These are phyloP conservation scores for Typhlichthys subterraneus DNA, from an alignment of 2,797 vertebrate species.

Conservation along the genomic window DNA sequence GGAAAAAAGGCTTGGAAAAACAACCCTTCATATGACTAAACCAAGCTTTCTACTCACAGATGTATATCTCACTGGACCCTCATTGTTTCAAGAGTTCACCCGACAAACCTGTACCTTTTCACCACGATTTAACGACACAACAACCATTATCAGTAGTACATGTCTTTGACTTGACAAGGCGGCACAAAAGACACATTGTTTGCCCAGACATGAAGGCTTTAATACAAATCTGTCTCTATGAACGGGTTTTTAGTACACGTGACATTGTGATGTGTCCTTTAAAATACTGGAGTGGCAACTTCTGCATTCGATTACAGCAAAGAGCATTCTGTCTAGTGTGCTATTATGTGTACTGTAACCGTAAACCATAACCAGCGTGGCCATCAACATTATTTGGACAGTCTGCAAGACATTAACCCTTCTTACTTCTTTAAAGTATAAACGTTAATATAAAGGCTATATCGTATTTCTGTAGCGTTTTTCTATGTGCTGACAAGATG, in stretches of 20 bases:
- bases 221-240: conserved; percentile 20
- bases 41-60: conserved; percentile 20
- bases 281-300: conserved; percentile 1
- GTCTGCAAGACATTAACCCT: too few relatives aligned
- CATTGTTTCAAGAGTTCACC: too few relatives aligned
- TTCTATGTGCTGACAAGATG: too few relatives aligned
- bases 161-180: conserved; percentile 23
- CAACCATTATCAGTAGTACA: conserved; percentile 38
- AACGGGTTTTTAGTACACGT: conserved; percentile 51
- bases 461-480: too few relatives aligned
- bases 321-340: too few relatives aligned
- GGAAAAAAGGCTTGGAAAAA: background rate
- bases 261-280: conserved; percentile 22
- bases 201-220: conserved; percentile 48
- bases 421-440: too few relatives aligned
- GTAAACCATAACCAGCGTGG: too few relatives aligned
- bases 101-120: too few relatives aligned
- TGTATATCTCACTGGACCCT: too few relatives aligned
- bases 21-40: conserved; percentile 9
- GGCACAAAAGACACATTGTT: conserved; percentile 49
- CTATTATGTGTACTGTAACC: too few relatives aligned
- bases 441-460: too few relatives aligned
- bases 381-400: too few relatives aligned
- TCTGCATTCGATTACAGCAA: background rate
- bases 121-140: background rate